A percentile compares a stretch with the other conserved stretches of the same genome.
phyloP scores from a whole-genome alignment of 2,797 vertebrate species.

The Micromesistius poutassou region DNA sequence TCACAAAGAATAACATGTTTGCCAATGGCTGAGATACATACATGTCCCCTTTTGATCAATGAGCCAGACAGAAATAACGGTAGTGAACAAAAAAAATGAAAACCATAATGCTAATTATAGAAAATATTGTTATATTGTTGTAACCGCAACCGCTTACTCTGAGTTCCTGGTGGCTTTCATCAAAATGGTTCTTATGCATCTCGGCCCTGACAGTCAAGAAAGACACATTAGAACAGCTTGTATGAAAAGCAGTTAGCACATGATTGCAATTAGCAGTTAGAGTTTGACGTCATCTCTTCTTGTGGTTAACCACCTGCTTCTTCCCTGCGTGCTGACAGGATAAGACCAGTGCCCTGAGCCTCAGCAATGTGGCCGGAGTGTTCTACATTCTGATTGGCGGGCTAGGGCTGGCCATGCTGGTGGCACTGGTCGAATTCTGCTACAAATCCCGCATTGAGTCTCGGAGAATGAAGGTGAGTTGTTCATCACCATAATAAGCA shows the following conservation, averaged over 20 bases:
- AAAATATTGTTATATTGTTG: neutral
- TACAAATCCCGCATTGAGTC: constrained; percentile 98
- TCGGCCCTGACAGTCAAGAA: neutral
- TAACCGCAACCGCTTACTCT: neutral
- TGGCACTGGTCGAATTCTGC: constrained; percentile 98
- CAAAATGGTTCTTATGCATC: neutral
- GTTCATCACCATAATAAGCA: neutral
- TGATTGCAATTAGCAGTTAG: neutral
- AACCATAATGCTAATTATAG: constrained; percentile 1
- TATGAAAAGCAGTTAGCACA: neutral
- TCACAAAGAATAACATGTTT: neutral
- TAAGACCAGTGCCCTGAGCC: constrained; percentile 95
- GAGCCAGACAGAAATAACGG: neutral
- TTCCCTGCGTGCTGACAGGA: constrained; percentile 75
- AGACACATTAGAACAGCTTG: neutral
- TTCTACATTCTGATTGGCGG: constrained; percentile 99
- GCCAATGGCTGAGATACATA: constrained; percentile 39
- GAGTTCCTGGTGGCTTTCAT: neutral
- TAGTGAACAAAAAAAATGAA: neutral
- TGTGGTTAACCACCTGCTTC: constrained; percentile 40
- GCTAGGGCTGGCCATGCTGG: constrained; percentile 97
- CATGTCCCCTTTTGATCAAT: constrained; percentile 9
- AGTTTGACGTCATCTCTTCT: neutral
- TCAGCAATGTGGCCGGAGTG: constrained; percentile 95
- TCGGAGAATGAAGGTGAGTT: constrained; percentile 92